phyloP scores from a whole-genome alignment of 2,888 invertebrate genomes.

The Tortricodes alternella region DNA sequence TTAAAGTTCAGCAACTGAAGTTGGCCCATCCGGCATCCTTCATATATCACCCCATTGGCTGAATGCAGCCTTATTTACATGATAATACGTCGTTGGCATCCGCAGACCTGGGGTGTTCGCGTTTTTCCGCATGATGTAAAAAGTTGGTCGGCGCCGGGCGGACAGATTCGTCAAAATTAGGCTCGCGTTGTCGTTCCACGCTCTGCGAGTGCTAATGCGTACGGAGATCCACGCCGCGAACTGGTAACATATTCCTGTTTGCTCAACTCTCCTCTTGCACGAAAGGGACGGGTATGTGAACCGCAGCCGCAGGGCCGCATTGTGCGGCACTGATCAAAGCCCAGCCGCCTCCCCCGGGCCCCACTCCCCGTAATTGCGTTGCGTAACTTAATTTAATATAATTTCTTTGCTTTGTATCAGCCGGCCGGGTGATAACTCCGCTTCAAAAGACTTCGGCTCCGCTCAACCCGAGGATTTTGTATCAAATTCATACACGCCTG shows the following conservation, averaged over 20 bases:
- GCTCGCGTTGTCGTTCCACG: slow-evolving; percentile 16
- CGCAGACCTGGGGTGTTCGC: neutral
- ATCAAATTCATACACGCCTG: slow-evolving; percentile 14
- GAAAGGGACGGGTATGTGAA: neutral
- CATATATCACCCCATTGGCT: slow-evolving; percentile 14
- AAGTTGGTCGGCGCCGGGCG: slow-evolving; percentile 31
- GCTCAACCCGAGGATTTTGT: slow-evolving; percentile 1
- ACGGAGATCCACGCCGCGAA: neutral
- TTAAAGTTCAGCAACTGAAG: slow-evolving; percentile 17
- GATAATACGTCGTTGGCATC: slow-evolving; percentile 7
- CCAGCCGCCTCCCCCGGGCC: slow-evolving; percentile 2
- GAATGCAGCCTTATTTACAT: slow-evolving; percentile 26
- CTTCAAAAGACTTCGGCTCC: slow-evolving; percentile 13
- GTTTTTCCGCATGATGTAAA: slow-evolving; percentile 25
- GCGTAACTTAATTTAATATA: slow-evolving; percentile 34
- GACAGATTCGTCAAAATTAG: slow-evolving; percentile 37
- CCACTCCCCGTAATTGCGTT: slow-evolving; percentile 30
- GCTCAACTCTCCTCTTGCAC: neutral
- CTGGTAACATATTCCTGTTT: neutral
- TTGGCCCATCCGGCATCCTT: slow-evolving; percentile 9
- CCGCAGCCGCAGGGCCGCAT: slow-evolving; percentile 32
- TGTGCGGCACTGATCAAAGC: slow-evolving; percentile 47
- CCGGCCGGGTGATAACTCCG: slow-evolving; percentile 17
- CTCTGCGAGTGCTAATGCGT: neutral
- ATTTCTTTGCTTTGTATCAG: slow-evolving; percentile 32